phyloP scores from a whole-genome alignment of 1,140 invertebrate genomes.

The Aricia agestis region DNA sequence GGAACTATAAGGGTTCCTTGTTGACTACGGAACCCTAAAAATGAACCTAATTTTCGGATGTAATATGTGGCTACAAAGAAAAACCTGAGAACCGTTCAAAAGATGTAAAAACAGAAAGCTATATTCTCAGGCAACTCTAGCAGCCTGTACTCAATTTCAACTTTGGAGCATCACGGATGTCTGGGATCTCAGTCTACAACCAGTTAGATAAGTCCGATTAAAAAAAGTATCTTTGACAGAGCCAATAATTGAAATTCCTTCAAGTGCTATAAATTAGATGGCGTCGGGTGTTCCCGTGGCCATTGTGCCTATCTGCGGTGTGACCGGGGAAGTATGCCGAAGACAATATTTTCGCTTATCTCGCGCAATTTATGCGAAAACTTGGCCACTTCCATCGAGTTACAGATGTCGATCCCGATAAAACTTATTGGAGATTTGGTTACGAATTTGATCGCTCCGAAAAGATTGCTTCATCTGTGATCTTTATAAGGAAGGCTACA shows the following conservation, averaged over 20 bases:
- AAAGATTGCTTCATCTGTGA: slow-evolving; percentile 17
- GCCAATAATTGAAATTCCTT: not conserved
- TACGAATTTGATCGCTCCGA: slow-evolving; percentile 12
- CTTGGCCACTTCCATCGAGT: slow-evolving; percentile 45
- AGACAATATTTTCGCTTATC: slow-evolving; percentile 69
- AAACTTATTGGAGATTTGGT: slow-evolving; percentile 24
- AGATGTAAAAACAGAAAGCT: too few species aligned
- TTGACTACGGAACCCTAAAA: too few species aligned
- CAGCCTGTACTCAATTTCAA: too few species aligned
- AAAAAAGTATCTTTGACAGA: not conserved
- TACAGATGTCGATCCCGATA: slow-evolving; percentile 56
- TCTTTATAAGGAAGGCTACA: not conserved
- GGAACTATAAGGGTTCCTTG: too few species aligned
- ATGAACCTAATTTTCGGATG: too few species aligned
- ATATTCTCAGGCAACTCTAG: too few species aligned
- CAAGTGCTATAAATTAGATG: not conserved
- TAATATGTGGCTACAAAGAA: too few species aligned
- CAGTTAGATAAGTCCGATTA: too few species aligned
- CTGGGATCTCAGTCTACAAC: too few species aligned
- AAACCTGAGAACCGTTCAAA: too few species aligned
- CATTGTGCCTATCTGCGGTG: slow-evolving; percentile 36
- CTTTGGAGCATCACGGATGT: too few species aligned
- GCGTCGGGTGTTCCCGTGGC: not conserved
- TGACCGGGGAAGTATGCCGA: slow-evolving; percentile 55
- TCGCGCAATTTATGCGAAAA: slow-evolving; percentile 56